These are phyloP conservation scores for Phrynocephalus guinanensis DNA, from an alignment of 2,797 vertebrate species.

Conservation along the genomic window DNA sequence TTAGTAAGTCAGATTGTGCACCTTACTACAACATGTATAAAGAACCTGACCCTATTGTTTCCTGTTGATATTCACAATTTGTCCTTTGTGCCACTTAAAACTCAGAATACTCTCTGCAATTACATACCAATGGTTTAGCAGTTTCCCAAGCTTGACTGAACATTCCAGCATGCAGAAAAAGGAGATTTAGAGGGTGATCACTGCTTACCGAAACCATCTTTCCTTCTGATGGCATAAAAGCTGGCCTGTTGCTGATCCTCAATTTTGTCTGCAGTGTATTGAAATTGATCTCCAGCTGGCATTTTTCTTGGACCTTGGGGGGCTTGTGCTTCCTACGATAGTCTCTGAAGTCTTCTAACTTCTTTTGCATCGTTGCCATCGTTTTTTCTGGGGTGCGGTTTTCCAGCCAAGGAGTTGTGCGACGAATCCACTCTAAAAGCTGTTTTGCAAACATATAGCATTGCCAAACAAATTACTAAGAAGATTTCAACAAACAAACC, in stretches of 20 bases:
- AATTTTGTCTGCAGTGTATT: slow-evolving; percentile 98
- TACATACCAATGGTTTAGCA: slow-evolving; percentile 13
- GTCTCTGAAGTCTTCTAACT: slow-evolving; percentile 96
- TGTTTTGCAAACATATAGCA: slow-evolving; percentile 67
- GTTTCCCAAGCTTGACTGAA: neutral
- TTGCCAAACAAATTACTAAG: slow-evolving; percentile 28
- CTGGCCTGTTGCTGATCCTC: slow-evolving; percentile 94
- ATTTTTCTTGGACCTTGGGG: slow-evolving; percentile 97
- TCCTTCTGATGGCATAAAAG: slow-evolving; percentile 98
- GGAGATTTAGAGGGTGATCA: neutral
- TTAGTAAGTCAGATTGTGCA: neutral
- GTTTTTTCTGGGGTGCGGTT: slow-evolving; percentile 94
- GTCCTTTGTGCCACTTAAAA: neutral
- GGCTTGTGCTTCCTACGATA: slow-evolving; percentile 97
- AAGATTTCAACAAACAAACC: neutral
- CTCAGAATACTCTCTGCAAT: slow-evolving; percentile 24
- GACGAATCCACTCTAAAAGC: slow-evolving; percentile 97
- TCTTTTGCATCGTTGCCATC: slow-evolving; percentile 94
- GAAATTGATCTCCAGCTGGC: slow-evolving; percentile 97
- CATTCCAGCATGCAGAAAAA: neutral
- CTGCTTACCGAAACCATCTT: slow-evolving; percentile 98
- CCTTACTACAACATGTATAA: neutral
- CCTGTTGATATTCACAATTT: neutral
- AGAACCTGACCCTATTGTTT: neutral
- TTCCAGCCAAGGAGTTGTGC: slow-evolving; percentile 97